Evolutionary conservation across 2,888 invertebrate species (phyloP), one percentile per base, ranked within the genome.

Genomic region (Panopea generosa): DNA sequence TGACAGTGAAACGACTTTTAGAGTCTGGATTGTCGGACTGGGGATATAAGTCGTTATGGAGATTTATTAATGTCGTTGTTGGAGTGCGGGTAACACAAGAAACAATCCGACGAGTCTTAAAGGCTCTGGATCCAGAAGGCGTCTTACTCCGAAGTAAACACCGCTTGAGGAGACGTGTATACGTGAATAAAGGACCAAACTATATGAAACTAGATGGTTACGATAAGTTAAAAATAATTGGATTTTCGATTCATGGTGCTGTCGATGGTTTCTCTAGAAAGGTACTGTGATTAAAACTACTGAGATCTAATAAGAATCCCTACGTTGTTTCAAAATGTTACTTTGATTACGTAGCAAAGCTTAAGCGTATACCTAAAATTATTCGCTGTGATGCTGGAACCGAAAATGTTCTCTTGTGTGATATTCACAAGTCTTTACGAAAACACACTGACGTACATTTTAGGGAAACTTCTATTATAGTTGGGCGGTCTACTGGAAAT

Each of bases 141-240:
- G 59, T 72, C 18, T 18, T 18, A 24, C 22, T 40, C 3, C 38
- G 63, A 6, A 9, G 2, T 4, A 38, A 40, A 11, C 16, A 63
- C 40, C 24, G 59, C 7, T 20, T 65, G 7, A 47, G 26, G 26
- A 38, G 72, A 27, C n/a, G n/a, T n/a, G 11, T 49, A 2, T 72
- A 72, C 60, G 16, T 7, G 20, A 72, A 72, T 29, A n/a, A 43
- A 29, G 66, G 72, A 18, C 72, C 65, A 29, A 65, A 65, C 33
- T n/a, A n/a, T n/a, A 11, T 33, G 4, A 7, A 7, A 7, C 33
- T 33, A 33, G 72, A 72, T 40, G 72, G 72, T n/a, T 63, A 66
- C 47, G 72, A 72, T 33, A 72, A 72, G 66, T 29, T 72, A n/a
- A 60, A 43, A 24, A 59, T 55, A 7, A 66, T 49, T 40, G 72